A percentile compares a stretch with the other conserved stretches of the same genome.
Evolutionary conservation across 2,888 invertebrate genomes (phyloP).

Genomic region (Melitaea athalia): DNA sequence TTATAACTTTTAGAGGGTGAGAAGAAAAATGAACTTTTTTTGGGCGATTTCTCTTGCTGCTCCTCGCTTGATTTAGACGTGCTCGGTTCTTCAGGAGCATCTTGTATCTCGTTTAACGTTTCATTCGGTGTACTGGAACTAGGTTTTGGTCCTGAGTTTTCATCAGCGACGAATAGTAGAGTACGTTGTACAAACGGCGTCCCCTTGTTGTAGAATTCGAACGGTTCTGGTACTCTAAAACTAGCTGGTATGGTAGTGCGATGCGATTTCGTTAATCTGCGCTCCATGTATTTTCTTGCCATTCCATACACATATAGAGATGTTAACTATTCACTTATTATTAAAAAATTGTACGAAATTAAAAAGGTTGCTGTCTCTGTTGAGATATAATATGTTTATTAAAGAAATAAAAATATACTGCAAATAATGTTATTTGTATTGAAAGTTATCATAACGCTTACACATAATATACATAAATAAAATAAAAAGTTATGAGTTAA

Average conservation of each 20-base stretch:
- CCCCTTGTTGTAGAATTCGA: constrained; percentile 78
- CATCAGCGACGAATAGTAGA: constrained; percentile 74
- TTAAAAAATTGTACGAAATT: neutral
- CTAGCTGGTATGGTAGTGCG: constrained; percentile 75
- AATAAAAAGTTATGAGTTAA: neutral
- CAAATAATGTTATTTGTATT: too few relatives aligned
- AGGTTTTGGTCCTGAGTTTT: constrained; percentile 71
- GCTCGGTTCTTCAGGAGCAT: constrained; percentile 53
- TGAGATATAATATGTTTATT: too few relatives aligned
- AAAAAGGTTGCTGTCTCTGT: neutral
- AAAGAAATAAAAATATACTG: too few relatives aligned
- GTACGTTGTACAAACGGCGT: constrained; percentile 79
- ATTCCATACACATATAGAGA: constrained; percentile 51
- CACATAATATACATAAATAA: neutral
- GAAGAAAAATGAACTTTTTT: constrained; percentile 79
- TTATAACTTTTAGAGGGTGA: constrained; percentile 79
- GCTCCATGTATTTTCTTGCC: constrained; percentile 82
- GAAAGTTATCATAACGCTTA: neutral
- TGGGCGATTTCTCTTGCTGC: constrained; percentile 77
- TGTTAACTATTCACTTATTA: neutral
- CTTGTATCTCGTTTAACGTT: constrained; percentile 48
- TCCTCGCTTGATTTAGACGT: constrained; percentile 68
- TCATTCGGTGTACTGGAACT: constrained; percentile 50
- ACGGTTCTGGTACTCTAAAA: constrained; percentile 75
- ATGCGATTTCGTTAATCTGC: constrained; percentile 72